phyloP scores from a whole-genome alignment of 2,888 invertebrate species.

The Drosophila niveifrons region DNA sequence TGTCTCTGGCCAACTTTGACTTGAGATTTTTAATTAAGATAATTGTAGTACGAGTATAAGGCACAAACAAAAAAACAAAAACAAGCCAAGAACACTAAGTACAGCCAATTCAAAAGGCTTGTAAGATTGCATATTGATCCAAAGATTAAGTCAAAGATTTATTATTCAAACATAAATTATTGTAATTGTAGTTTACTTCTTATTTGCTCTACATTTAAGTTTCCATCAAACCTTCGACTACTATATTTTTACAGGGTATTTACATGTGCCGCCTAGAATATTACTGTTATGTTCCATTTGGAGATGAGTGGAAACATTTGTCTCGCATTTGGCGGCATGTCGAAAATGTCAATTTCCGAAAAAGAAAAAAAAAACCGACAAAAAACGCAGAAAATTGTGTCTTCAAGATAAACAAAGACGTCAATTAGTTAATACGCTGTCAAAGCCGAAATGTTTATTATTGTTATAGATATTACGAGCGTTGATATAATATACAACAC shows the following conservation, averaged over 20 bases:
- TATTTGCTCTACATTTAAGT: not conserved
- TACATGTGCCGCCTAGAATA: not conserved
- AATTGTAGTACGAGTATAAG: constrained; percentile 59
- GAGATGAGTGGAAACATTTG: constrained; percentile 62
- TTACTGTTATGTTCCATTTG: constrained; percentile 20
- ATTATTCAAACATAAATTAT: not conserved
- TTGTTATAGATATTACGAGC: constrained; percentile 3
- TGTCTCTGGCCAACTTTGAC: constrained; percentile 65
- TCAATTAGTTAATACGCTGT: constrained; percentile 76
- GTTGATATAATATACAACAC: constrained; percentile 8
- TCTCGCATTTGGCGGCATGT: constrained; percentile 39
- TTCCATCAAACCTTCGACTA: not conserved
- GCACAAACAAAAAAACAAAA: constrained; percentile 5
- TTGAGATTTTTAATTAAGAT: constrained; percentile 75
- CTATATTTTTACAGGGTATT: not conserved
- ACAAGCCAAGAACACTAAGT: constrained; percentile 22
- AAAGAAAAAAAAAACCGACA: constrained; percentile 25
- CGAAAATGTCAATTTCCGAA: constrained; percentile 56
- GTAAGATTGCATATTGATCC: not conserved
- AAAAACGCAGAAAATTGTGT: constrained; percentile 26
- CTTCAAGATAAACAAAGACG: constrained; percentile 66
- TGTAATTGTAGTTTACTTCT: not conserved
- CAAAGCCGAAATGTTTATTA: constrained; percentile 24
- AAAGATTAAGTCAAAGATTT: not conserved
- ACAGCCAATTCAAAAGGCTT: constrained; percentile 25